Conservation (phyloP, 2,113 vertebrate species). For the Rhabdomys dilectus region DNA sequence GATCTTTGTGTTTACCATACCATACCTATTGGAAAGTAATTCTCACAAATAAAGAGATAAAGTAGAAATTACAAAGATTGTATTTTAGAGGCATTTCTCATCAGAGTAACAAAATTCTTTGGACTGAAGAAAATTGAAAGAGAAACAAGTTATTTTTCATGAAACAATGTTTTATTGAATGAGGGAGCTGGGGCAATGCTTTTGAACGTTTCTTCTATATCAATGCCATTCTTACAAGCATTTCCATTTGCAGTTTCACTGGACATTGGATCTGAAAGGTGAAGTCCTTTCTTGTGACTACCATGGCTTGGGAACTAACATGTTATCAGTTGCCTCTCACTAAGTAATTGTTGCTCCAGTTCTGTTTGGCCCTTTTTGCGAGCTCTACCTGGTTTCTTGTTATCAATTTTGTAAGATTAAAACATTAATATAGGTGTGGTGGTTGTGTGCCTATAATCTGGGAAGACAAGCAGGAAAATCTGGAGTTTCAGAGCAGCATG, state of each 20-base stretch:
- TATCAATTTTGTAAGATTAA: neutral
- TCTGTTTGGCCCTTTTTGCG: constrained; percentile 36
- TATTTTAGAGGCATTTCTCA: neutral
- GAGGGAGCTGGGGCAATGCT: neutral
- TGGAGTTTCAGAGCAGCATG: neutral
- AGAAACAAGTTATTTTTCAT: neutral
- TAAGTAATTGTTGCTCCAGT: neutral
- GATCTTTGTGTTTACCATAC: neutral
- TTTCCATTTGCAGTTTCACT: neutral
- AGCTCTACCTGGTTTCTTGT: neutral
- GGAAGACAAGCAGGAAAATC: neutral
- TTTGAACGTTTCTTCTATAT: neutral
- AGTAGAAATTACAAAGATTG: neutral
- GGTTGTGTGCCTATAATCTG: neutral
- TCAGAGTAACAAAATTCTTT: neutral
- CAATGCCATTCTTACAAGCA: neutral
- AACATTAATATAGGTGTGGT: neutral
- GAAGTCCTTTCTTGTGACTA: neutral
- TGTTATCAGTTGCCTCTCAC: neutral
- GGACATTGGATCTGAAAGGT: neutral
- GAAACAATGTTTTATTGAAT: neutral
- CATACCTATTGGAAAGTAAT: neutral
- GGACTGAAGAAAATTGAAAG: neutral
- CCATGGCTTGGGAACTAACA: neutral
- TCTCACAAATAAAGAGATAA: neutral